Evolutionary conservation across 2,797 vertebrate genomes (phyloP), one percentile per base, ranked within the genome.

Genomic region (Rhinoraja longicauda): DNA sequence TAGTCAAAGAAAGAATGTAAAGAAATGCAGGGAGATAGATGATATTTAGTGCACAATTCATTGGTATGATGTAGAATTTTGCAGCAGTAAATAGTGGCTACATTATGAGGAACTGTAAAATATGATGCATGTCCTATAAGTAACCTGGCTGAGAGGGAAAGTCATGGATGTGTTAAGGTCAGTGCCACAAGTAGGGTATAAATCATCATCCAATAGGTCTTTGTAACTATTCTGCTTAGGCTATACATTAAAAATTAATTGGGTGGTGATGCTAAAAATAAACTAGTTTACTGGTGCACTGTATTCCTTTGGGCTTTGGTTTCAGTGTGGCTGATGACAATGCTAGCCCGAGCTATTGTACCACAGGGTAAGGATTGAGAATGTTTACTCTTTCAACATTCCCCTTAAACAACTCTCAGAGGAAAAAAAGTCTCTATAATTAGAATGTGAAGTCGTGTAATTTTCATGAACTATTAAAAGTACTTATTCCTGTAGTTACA

Each of bases 241-340:
- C 39, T 75, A 75, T 75, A 75, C 90, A 75, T 92, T 92, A 73
- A 92, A 92, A 92, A 92, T 92, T 92, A 92, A 92, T 92, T 92
- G 72, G 45, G 67, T 75, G 92, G 45, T 45, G 90, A 75, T 36
- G 90, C 92, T 45, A 75, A 88, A 88, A 75, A 91, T 73, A 57
- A 70, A 57, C 72, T 8, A 39, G 13, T 57, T 92, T 92, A 92
- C 72, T 92, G 67, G 45, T 92, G 90, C 32, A 73, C 90, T 92
- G 67, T 73, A 75, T 75, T 92, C 90, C 90, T 92, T 75, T 75
- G 90, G 67, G 90, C 67, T 73, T 92, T 92, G 90, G 70, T 75
- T 92, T 72, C 67, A 92, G 21, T 24, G 24, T 73, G 72, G 39
- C 90, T 73, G 39, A 90, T 73, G 90, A 70, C 67, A 53, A 45